Evolutionary conservation across 2,888 invertebrate species (phyloP).

Genomic region (Hydroisotoma schaefferi): DNA sequence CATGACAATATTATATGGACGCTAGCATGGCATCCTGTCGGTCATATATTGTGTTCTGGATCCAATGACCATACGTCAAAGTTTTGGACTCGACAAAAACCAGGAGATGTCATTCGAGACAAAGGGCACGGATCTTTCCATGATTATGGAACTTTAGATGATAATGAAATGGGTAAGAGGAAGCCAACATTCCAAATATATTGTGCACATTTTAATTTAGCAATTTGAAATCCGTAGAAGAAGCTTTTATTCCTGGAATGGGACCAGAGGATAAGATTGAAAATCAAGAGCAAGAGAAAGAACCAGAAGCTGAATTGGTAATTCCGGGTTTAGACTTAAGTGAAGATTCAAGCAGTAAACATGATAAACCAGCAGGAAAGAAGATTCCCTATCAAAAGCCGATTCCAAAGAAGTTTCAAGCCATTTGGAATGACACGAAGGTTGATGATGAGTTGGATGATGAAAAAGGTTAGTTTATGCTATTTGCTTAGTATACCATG

Average conservation of each 20-base stretch:
- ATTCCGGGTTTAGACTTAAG: slow-evolving; percentile 83
- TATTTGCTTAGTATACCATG: background rate
- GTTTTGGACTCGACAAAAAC: slow-evolving; percentile 98
- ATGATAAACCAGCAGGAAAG: slow-evolving; percentile 49
- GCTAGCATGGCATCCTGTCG: slow-evolving; percentile 97
- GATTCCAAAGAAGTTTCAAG: slow-evolving; percentile 92
- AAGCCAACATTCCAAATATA: background rate
- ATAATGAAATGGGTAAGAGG: slow-evolving; percentile 62
- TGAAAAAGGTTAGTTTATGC: slow-evolving; percentile 33
- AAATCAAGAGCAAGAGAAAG: slow-evolving; percentile 49
- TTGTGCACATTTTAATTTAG: background rate
- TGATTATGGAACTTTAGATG: slow-evolving; percentile 60
- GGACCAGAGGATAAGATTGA: slow-evolving; percentile 94
- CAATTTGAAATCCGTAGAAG: slow-evolving; percentile 57
- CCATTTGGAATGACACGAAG: slow-evolving; percentile 76
- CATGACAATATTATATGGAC: slow-evolving; percentile 99
- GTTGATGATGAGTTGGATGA: slow-evolving; percentile 45
- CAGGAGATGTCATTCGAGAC: slow-evolving; percentile 97
- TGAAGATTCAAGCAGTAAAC: slow-evolving; percentile 46
- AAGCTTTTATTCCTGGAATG: slow-evolving; percentile 90
- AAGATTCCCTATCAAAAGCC: slow-evolving; percentile 90
- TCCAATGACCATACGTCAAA: slow-evolving; percentile 99
- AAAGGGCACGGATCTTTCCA: slow-evolving; percentile 56
- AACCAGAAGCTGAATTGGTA: slow-evolving; percentile 50
- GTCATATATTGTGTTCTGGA: slow-evolving; percentile 96